Conservation (phyloP, 2,797 vertebrate species). For the Echiichthys vipera region DNA sequence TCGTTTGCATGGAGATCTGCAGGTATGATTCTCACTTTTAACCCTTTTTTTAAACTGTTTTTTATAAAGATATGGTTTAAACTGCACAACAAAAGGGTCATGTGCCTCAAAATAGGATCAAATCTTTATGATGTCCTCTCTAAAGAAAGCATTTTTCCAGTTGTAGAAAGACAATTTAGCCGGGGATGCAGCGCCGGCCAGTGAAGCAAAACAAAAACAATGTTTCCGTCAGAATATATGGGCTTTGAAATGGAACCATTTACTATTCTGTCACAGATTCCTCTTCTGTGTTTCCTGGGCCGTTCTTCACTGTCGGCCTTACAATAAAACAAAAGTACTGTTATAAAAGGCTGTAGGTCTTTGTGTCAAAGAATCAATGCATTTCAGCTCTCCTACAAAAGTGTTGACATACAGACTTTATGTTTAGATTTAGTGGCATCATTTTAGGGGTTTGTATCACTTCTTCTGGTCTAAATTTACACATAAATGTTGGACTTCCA, state of each 20-base stretch:
- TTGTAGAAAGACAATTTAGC: slow-evolving; percentile 22
- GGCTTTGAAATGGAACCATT: slow-evolving; percentile 53
- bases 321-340: slow-evolving; percentile 36
- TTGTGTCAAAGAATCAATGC: background rate
- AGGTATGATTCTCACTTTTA: slow-evolving; percentile 83
- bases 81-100: background rate
- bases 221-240: slow-evolving; percentile 15
- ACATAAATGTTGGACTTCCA: background rate
- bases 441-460: background rate
- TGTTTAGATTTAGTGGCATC: background rate
- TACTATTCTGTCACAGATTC: slow-evolving; percentile 55
- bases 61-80: background rate
- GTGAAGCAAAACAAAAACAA: slow-evolving; percentile 55
- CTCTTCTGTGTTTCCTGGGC: slow-evolving; percentile 32
- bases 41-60: too few relatives aligned
- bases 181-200: slow-evolving; percentile 18
- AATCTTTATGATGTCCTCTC: background rate
- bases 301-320: slow-evolving; percentile 47
- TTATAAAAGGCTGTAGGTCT: slow-evolving; percentile 4
- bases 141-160: slow-evolving; percentile 27
- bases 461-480: background rate
- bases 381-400: background rate
- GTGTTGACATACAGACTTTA: background rate
- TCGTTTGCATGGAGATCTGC: slow-evolving; percentile 97
- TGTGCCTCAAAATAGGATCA: background rate